These are phyloP conservation scores for Bombus pyrosoma DNA, from an alignment of 1,140 invertebrate species.

Conservation along the genomic window DNA sequence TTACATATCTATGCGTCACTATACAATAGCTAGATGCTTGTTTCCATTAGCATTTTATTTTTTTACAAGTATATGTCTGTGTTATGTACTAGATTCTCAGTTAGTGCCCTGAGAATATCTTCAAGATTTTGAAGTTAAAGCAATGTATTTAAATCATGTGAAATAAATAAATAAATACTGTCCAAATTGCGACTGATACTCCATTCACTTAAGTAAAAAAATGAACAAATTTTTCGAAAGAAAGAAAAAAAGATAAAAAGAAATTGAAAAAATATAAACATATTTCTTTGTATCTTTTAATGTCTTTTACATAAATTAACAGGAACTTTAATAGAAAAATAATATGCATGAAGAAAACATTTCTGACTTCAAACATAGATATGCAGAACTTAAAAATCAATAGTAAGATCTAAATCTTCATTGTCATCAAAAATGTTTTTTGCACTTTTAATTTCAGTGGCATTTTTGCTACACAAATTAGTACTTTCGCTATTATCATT, in stretches of 20 bases:
- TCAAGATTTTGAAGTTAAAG: constrained; percentile 51
- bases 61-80: constrained; percentile 44
- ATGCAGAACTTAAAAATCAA: constrained; percentile 55
- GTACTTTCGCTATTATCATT: neutral
- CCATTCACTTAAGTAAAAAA: neutral
- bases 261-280: constrained; percentile 37
- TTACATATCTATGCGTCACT: neutral
- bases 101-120: constrained; percentile 49
- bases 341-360: too few species aligned
- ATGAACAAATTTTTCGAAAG: neutral
- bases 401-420: constrained; percentile 48
- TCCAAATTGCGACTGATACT: constrained; percentile 12
- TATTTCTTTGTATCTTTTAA: constrained; percentile 44
- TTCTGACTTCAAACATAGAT: neutral
- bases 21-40: neutral
- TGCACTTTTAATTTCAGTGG: neutral
- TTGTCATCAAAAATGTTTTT: constrained; percentile 38
- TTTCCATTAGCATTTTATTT: constrained; percentile 59
- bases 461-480: neutral
- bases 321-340: too few species aligned
- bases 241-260: constrained; percentile 21
- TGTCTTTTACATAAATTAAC: too few species aligned
- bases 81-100: constrained; percentile 54
- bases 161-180: constrained; percentile 56
- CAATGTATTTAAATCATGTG: constrained; percentile 56